These are phyloP conservation scores for Caenorhabditis remanei DNA, from an alignment of 1,140 invertebrate species.

Conservation along the genomic window DNA sequence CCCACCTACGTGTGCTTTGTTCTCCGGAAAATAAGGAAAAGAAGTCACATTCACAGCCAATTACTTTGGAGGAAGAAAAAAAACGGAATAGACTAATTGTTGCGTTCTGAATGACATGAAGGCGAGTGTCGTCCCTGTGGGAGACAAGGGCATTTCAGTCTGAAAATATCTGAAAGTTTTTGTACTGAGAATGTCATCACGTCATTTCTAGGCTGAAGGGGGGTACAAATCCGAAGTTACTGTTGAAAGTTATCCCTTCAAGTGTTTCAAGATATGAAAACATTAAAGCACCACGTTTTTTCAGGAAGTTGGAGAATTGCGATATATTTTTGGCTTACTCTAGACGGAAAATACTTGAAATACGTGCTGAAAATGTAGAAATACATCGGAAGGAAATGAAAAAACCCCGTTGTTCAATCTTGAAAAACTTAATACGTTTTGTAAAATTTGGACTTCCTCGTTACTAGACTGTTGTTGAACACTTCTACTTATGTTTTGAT, in stretches of 20 bases:
- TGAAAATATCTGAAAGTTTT: background rate
- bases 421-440: too few relatives aligned
- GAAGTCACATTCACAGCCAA: constrained; percentile 27
- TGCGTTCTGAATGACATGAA: constrained; percentile 10
- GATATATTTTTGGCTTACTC: too few relatives aligned
- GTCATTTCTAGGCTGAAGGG: background rate
- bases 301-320: too few relatives aligned
- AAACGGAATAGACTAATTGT: constrained; percentile 10
- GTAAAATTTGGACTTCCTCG: too few relatives aligned
- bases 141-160: constrained; percentile 13
- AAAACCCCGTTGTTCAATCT: too few relatives aligned
- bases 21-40: background rate
- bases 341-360: too few relatives aligned
- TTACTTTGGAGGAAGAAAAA: constrained; percentile 11
- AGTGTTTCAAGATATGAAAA: too few relatives aligned
- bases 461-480: too few relatives aligned
- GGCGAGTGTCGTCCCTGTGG: background rate
- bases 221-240: background rate
- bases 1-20: constrained; percentile 31
- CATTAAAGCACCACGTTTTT: too few relatives aligned
- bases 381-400: too few relatives aligned
- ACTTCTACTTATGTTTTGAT: background rate
- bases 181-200: background rate
- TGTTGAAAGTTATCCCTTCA: too few relatives aligned
- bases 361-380: too few relatives aligned